Percentiles rank a stretch among this genome's conserved stretches.
phyloP scores from a whole-genome alignment of 37 sponge, comb jelly and placozoan species.

The Beroe ovata region DNA sequence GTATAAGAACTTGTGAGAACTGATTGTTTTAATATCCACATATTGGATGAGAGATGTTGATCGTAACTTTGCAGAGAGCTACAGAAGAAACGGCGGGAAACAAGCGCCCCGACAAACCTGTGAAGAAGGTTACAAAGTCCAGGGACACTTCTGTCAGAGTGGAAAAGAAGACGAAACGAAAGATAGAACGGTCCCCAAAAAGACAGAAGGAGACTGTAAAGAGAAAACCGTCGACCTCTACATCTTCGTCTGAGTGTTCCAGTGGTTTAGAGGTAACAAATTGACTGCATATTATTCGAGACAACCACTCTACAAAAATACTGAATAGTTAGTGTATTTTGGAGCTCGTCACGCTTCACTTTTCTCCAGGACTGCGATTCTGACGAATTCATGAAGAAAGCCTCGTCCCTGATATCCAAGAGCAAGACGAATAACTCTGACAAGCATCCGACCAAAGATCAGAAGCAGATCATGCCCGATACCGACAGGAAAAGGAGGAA shows the following conservation, averaged over 20 bases:
- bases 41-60: too few relatives aligned
- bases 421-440: not conserved
- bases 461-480: not conserved
- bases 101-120: not conserved
- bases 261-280: not conserved
- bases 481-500: slow-evolving; percentile 19
- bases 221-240: not conserved
- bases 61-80: not conserved
- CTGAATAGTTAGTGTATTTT: too few relatives aligned
- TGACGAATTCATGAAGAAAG: slow-evolving; percentile 9
- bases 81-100: not conserved
- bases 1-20: too few relatives aligned
- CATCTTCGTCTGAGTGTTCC: not conserved
- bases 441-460: slow-evolving; percentile 8
- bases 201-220: not conserved
- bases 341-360: too few relatives aligned
- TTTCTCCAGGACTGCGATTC: slow-evolving; percentile 46
- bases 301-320: too few relatives aligned
- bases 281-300: too few relatives aligned
- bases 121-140: not conserved
- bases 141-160: not conserved
- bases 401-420: not conserved
- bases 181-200: slow-evolving; percentile 56
- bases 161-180: slow-evolving; percentile 46
- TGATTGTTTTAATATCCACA: too few relatives aligned